A percentile compares a stretch with the other conserved stretches of the same genome.
Evolutionary conservation across 2,888 invertebrate genomes (phyloP).

Genomic region (Plusia festucae): DNA sequence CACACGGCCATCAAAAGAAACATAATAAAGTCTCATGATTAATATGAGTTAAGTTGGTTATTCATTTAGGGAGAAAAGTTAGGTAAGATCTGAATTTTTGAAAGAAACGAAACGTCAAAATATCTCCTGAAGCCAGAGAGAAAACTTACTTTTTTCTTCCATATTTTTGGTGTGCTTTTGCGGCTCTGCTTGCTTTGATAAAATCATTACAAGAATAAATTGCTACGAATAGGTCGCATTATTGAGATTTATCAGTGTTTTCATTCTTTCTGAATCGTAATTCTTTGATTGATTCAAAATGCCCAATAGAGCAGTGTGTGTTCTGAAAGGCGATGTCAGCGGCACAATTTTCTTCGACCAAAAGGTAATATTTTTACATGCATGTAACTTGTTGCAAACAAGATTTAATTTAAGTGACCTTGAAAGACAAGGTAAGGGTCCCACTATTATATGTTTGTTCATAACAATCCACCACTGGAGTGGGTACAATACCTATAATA

Average conservation of each 20-base stretch:
- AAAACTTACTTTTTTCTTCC: neutral
- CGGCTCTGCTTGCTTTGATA: no score
- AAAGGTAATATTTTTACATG: conserved; percentile 82
- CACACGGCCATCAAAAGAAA: no score
- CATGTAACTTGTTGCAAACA: conserved; percentile 11
- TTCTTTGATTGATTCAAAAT: conserved; percentile 74
- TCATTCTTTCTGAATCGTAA: neutral
- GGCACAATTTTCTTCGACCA: conserved; percentile 95
- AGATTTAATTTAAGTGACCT: conserved; percentile 26
- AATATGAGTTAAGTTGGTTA: no score
- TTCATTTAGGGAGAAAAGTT: neutral
- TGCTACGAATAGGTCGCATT: conserved; percentile 12
- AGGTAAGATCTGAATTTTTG: neutral
- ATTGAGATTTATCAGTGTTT: neutral
- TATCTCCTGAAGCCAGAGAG: neutral
- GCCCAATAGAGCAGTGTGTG: conserved; percentile 95
- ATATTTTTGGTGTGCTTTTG: no score
- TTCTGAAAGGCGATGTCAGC: conserved; percentile 95
- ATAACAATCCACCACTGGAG: neutral
- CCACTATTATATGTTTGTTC: conserved; percentile 1
- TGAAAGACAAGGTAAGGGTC: conserved; percentile 19
- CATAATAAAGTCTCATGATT: no score
- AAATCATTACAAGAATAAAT: conserved; percentile 33
- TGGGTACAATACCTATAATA: conserved; percentile 11
- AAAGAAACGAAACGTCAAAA: conserved; percentile 7